Base-by-base conservation (phyloP, 2,888 invertebrate species). In the Athalia circularis region DNA sequence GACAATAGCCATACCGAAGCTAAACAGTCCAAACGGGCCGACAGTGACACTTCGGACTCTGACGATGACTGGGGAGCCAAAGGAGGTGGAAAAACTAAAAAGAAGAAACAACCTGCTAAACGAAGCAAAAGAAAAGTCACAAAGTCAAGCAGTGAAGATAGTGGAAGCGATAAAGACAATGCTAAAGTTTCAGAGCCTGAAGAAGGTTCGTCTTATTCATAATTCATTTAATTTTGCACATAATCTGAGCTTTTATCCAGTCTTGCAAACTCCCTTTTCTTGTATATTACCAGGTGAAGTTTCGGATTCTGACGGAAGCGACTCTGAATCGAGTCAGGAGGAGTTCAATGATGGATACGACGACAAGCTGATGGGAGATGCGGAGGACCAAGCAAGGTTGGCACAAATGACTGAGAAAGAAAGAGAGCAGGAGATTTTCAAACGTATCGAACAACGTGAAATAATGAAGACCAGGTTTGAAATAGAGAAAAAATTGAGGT, bases 321-420 rank as follows among this genome's bases (percentile, higher is more conserved):
- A 93, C 5, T 92, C 94, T 65, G 94, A 94, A 82, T 92, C 93
- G 0, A 94, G 94, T 77, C 95, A 96, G 82, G 96, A 95, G 83
- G 98, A 98, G 90, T 99, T 98, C 88, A 95, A 98, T 88, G 99
- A 99, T 91, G 99, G 99, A 81, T 98, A 96, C 85, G 99, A 98
- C 89, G 98, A 99, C 82, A 96, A 99, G 88, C 93, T 99, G 48
- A 98, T 99, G 95, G 98, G 98, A 0, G 98, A 99, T 90, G 98
- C 97, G 80, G 98, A 97, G 83, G 99, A 99, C 92, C 94, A 97
- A 85, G 95, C 96, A 1, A 92, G 96, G 0, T 92, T 99, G 65
- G 97, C 97, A 9, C 95, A 95, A 81, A 95, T 99, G 93, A 98
- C 98, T 0, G 99, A 99, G 89, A 98, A 98, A 87, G 99, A 99